Evolutionary conservation across 2,797 vertebrate species (phyloP), one percentile per base, ranked within the genome.

Genomic region (Scyliorhinus canicula): DNA sequence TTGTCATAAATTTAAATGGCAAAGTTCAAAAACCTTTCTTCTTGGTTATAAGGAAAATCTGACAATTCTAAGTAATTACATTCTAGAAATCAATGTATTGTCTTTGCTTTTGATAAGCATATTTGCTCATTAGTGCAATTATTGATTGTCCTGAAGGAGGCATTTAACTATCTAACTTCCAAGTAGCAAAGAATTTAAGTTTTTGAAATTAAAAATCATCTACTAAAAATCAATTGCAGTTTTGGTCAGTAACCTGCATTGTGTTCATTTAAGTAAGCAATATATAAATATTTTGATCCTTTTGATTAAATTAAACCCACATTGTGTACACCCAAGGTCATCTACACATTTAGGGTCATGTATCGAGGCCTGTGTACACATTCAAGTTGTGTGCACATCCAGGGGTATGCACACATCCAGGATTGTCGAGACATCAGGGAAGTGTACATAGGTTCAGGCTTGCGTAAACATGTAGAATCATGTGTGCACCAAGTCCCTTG

Each of bases 1-100:
- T 40, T 40, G 88, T 57, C 88, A 91, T 91, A 91, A 91, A 65
- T 91, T 91, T 91, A 91, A 91, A 91, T 91, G 57, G 21, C n/a
- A 91, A 60, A 91, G 88, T 63, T 91, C 57, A 91, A 91, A 88
- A 65, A 91, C 57, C n/a, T 65, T 91, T 63, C 88, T 91, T 63
- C 57, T 26, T 91, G 40, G 60, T 44, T 2, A 65, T 4, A 26
- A 8, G 57, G 21, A 65, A 44, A 65, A 65, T 40, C 88, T 21
- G 60, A 65, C n/a, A 65, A 91, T 65, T 40, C 88, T 65, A 24
- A 91, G n/a, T 91, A 91, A 91, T 91, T 91, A 91, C n/a, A 44
- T 91, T 91, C 60, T 26, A 11, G n/a, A 65, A 91, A 91, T 91
- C 88, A 91, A 91, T 91, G 88, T 65, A 57, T 65, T 91, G 88